Evolutionary conservation across 2,797 vertebrate genomes (phyloP).

Genomic region (Synaphobranchus kaupii): DNA sequence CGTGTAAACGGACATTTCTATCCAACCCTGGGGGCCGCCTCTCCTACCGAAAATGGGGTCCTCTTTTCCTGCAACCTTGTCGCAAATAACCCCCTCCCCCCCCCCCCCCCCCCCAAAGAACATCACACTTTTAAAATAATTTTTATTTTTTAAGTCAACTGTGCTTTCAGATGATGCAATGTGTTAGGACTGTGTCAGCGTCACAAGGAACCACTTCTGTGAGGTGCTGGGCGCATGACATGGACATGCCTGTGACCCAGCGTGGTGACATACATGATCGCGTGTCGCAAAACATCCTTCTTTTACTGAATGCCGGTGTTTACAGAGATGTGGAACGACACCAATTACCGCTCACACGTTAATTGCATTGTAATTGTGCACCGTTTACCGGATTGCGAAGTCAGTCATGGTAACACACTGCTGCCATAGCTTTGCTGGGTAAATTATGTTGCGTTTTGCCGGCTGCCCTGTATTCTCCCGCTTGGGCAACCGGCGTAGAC

Average conservation of each 20-base stretch:
- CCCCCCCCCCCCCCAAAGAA: not conserved
- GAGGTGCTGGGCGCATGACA: not conserved
- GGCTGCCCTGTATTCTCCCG: not conserved
- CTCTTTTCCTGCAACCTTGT: not conserved
- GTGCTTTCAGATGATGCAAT: not conserved
- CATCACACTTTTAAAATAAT: not conserved
- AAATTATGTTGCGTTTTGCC: not conserved
- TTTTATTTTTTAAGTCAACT: not conserved
- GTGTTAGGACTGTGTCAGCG: not conserved
- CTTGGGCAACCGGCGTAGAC: not conserved
- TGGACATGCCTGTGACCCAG: not conserved
- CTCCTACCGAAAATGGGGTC: not conserved
- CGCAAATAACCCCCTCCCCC: not conserved
- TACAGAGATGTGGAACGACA: not conserved
- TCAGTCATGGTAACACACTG: not conserved
- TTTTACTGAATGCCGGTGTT: not conserved
- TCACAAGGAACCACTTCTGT: not conserved
- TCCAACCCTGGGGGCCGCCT: not conserved
- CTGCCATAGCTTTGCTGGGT: not conserved
- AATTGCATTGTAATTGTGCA: not conserved
- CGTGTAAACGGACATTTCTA: not conserved
- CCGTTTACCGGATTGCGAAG: not conserved
- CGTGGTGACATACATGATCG: not conserved
- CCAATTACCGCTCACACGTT: not conserved
- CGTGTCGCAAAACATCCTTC: not conserved